These are phyloP conservation scores for Zaprionus africanus DNA, from an alignment of 1,140 invertebrate species.

Conservation along the genomic window DNA sequence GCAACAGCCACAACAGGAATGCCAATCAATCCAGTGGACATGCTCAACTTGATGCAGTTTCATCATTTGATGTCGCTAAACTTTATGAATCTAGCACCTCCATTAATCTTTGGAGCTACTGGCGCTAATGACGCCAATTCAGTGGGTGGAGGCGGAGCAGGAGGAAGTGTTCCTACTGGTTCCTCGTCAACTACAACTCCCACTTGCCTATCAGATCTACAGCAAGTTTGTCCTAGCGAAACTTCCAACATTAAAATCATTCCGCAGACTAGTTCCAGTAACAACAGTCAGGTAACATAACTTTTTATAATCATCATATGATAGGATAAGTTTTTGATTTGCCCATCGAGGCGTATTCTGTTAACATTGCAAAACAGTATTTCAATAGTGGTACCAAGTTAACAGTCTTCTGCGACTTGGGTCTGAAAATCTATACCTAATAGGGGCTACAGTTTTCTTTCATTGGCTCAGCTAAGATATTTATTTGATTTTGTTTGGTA, in stretches of 20 bases:
- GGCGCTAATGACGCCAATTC: neutral
- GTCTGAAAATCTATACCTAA: no score
- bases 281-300: slow-evolving; percentile 37
- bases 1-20: slow-evolving; percentile 56
- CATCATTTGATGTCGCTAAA: slow-evolving; percentile 87
- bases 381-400: no score
- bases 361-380: no score
- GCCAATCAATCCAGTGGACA: slow-evolving; percentile 80
- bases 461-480: no score
- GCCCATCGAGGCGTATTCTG: no score
- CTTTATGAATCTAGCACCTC: slow-evolving; percentile 84
- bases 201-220: slow-evolving; percentile 7
- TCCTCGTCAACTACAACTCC: neutral
- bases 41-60: slow-evolving; percentile 93
- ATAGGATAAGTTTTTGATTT: no score
- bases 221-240: slow-evolving; percentile 12
- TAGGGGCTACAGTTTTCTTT: no score
- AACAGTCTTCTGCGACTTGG: no score
- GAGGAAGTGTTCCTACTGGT: slow-evolving; percentile 9
- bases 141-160: neutral
- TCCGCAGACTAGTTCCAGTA: slow-evolving; percentile 39
- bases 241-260: slow-evolving; percentile 29
- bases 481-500: no score
- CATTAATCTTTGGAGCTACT: slow-evolving; percentile 75
- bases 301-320: no score